Evolutionary conservation across 2,113 vertebrate species (phyloP).

Genomic region (Cynoglossus semilaevis): DNA sequence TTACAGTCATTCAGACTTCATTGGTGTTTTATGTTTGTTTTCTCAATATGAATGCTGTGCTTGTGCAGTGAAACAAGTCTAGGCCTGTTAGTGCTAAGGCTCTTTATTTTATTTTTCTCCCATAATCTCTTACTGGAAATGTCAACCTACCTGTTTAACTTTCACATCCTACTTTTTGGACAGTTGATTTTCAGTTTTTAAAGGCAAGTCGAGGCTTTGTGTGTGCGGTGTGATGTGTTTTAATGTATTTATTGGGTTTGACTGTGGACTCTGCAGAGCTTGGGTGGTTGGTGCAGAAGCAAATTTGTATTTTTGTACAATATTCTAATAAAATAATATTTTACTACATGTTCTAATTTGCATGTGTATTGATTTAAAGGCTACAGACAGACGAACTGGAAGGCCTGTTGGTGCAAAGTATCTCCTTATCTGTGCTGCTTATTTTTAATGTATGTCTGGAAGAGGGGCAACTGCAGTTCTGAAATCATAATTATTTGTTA

Average conservation of each 20-base stretch:
- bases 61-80: conserved; percentile 26
- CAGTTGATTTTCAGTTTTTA: conserved; percentile 32
- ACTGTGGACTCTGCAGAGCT: conserved; percentile 51
- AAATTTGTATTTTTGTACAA: conserved; percentile 65
- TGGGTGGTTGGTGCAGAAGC: conserved; percentile 58
- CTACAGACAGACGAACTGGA: too few relatives aligned
- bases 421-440: not conserved
- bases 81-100: conserved; percentile 24
- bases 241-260: conserved; percentile 66
- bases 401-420: too few relatives aligned
- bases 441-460: too few relatives aligned
- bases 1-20: conserved; percentile 12
- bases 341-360: conserved; percentile 23
- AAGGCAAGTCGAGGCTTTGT: conserved; percentile 24
- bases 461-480: too few relatives aligned
- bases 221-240: conserved; percentile 51
- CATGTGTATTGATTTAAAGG: not conserved
- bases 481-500: too few relatives aligned
- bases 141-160: conserved; percentile 27
- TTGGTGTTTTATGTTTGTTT: conserved; percentile 18
- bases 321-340: conserved; percentile 60
- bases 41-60: conserved; percentile 39
- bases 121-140: conserved; percentile 20
- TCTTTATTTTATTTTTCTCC: not conserved
- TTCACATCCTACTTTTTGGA: conserved; percentile 17